A percentile compares a stretch with the other conserved stretches of the same genome.
Conservation (phyloP, 2,797 vertebrate species). For the Babyrousa celebensis region DNA sequence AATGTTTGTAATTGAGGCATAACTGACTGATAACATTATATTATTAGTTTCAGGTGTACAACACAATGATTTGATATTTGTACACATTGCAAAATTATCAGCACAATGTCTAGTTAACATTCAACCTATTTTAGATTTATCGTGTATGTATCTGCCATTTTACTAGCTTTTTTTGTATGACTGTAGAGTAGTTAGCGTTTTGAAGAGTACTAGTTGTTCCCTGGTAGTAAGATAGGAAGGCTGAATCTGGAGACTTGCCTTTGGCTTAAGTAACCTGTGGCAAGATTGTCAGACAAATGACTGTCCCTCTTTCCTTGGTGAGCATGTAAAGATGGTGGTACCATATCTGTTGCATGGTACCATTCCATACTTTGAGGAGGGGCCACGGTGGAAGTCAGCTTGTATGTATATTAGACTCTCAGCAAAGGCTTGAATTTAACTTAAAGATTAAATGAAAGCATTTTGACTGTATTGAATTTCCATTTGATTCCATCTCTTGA, state of each 20-base stretch:
- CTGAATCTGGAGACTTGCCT: not conserved
- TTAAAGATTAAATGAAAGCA: conserved; percentile 66
- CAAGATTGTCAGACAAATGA: conserved; percentile 18
- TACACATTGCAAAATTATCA: not conserved
- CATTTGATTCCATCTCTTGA: not conserved
- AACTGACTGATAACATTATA: not conserved
- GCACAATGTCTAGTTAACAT: not conserved
- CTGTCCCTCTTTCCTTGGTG: not conserved
- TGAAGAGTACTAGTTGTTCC: not conserved
- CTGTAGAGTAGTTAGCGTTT: not conserved
- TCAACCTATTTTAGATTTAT: not conserved
- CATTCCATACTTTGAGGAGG: not conserved
- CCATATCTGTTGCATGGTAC: not conserved
- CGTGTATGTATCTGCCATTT: conserved; percentile 18
- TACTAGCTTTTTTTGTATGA: not conserved
- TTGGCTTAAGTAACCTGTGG: conserved; percentile 36
- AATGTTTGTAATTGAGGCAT: not conserved
- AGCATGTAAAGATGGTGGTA: not conserved
- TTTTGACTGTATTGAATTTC: not conserved
- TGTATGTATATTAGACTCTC: not conserved
- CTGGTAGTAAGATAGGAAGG: not conserved
- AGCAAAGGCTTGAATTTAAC: conserved; percentile 52
- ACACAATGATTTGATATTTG: not conserved
- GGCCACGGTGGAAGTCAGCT: not conserved
- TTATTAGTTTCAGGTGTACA: not conserved